Evolutionary conservation across 2,797 vertebrate genomes (phyloP).

Genomic region (Danio albolineatus): DNA sequence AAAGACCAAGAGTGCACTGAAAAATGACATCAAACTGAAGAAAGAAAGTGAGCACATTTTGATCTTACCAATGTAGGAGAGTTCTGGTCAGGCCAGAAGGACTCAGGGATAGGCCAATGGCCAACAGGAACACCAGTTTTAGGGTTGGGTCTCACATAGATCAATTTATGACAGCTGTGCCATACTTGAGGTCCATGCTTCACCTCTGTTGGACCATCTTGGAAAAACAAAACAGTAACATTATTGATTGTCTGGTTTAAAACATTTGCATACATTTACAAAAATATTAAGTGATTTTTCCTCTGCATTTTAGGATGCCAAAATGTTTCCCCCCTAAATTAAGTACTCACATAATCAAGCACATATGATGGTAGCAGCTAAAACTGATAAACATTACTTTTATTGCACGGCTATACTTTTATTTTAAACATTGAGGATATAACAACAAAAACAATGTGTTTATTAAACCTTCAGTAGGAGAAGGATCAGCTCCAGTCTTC

Average conservation of each 20-base stretch:
- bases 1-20: not conserved
- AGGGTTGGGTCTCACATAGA: conserved; percentile 97
- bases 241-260: not conserved
- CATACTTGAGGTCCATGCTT: conserved; percentile 88
- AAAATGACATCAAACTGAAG: not conserved
- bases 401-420: not conserved
- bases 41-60: conserved; percentile 53
- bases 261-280: no score
- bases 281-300: not conserved
- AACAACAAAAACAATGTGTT: not conserved
- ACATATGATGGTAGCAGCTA: not conserved
- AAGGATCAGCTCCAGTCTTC: conserved; percentile 93
- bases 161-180: conserved; percentile 98
- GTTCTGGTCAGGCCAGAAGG: conserved; percentile 99
- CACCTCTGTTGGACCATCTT: conserved; percentile 86
- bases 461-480: conserved; percentile 83
- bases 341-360: not conserved
- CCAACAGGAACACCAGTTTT: conserved; percentile 97
- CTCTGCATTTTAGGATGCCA: no score
- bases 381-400: not conserved
- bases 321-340: not conserved
- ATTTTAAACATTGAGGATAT: not conserved
- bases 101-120: conserved; percentile 98
- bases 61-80: conserved; percentile 91
- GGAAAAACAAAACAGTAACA: not conserved